These are phyloP conservation scores for Chinchilla lanigera DNA, from an alignment of 2,113 vertebrate species.

Conservation along the genomic window DNA sequence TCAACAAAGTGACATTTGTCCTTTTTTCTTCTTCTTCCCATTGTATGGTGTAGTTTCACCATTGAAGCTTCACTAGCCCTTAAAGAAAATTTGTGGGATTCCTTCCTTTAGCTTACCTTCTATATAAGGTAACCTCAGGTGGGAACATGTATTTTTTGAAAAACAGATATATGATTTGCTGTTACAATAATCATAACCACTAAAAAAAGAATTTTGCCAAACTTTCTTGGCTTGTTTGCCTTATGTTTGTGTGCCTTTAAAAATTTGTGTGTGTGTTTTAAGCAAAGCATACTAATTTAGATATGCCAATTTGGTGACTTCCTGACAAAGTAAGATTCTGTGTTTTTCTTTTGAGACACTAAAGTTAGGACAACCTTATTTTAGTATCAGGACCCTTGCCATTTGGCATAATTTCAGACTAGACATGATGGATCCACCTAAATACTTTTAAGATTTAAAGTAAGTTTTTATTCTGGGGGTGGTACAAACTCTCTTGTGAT, in stretches of 20 bases:
- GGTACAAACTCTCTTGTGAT: neutral
- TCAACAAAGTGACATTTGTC: neutral
- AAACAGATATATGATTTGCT: constrained; percentile 49
- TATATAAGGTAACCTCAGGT: neutral
- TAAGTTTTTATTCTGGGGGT: neutral
- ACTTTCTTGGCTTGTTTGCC: neutral
- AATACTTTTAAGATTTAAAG: constrained; percentile 34
- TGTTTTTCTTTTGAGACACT: constrained; percentile 68
- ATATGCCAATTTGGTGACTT: constrained; percentile 74
- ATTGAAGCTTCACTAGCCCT: neutral
- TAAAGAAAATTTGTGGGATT: constrained; percentile 5
- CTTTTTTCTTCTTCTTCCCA: neutral
- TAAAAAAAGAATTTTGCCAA: constrained; percentile 45
- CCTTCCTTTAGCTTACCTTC: neutral
- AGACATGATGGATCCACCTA: neutral
- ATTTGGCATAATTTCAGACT: constrained; percentile 64
- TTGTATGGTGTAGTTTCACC: neutral
- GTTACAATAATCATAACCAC: neutral
- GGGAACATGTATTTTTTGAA: neutral
- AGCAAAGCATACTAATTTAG: constrained; percentile 76
- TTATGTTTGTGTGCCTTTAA: constrained; percentile 40
- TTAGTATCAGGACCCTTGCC: constrained; percentile 63
- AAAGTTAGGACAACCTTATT: constrained; percentile 71
- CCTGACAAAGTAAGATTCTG: constrained; percentile 66
- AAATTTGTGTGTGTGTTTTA: constrained; percentile 53